phyloP scores from a whole-genome alignment of 2,797 vertebrate genomes.

The Oophaga sylvatica region DNA sequence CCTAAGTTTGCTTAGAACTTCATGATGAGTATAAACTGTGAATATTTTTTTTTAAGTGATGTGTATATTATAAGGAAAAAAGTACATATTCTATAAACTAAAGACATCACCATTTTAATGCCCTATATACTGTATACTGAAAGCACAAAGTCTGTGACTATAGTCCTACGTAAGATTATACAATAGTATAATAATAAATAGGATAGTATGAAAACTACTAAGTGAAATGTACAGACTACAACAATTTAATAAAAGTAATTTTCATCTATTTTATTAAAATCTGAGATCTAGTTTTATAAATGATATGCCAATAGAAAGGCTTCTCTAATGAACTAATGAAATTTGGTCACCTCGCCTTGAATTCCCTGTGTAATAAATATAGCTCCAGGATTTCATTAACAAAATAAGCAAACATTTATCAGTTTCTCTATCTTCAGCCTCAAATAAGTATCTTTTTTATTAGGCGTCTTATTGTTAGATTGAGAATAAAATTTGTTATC shows the following conservation, averaged over 20 bases:
- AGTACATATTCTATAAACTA: too few relatives aligned
- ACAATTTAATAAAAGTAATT: not conserved
- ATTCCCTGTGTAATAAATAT: not conserved
- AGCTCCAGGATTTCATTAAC: slow-evolving; percentile 24
- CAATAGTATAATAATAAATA: too few relatives aligned
- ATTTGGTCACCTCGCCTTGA: not conserved
- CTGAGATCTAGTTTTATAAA: not conserved
- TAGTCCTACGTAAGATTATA: too few relatives aligned
- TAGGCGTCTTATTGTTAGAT: slow-evolving; percentile 42
- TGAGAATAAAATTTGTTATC: slow-evolving; percentile 31
- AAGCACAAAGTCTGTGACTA: too few relatives aligned
- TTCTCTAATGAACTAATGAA: not conserved
- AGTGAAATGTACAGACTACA: not conserved
- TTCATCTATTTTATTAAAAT: not conserved
- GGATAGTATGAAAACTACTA: not conserved
- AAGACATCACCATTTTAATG: too few relatives aligned
- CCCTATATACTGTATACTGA: too few relatives aligned
- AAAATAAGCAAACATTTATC: slow-evolving; percentile 37
- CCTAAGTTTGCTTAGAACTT: too few relatives aligned
- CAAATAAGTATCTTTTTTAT: slow-evolving; percentile 48
- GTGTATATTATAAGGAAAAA: too few relatives aligned
- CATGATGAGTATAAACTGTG: too few relatives aligned
- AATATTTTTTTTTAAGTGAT: too few relatives aligned
- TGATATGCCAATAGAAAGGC: not conserved
- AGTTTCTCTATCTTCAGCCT: slow-evolving; percentile 8